These are phyloP conservation scores for Indri indri DNA, from an alignment of 2,113 vertebrate genomes.

Conservation along the genomic window DNA sequence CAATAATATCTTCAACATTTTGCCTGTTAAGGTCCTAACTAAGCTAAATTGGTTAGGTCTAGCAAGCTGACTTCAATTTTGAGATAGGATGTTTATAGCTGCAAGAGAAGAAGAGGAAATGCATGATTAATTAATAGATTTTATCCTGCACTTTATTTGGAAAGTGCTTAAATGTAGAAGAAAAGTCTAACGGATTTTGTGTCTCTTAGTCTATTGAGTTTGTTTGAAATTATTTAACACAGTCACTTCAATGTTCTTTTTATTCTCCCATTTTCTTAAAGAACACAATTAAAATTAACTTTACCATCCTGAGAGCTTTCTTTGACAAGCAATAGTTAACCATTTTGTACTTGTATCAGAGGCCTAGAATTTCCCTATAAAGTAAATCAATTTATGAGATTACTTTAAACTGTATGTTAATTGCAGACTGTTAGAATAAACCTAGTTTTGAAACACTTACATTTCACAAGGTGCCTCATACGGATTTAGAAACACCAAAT, in stretches of 20 bases:
- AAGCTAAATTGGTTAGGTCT: conserved; percentile 69
- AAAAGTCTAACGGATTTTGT: conserved; percentile 25
- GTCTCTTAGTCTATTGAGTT: not conserved
- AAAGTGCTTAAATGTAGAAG: conserved; percentile 41
- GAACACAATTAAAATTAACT: not conserved
- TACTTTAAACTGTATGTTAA: not conserved
- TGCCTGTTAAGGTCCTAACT: conserved; percentile 68
- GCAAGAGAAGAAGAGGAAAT: not conserved
- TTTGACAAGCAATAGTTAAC: not conserved
- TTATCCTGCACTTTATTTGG: conserved; percentile 59
- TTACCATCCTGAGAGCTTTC: not conserved
- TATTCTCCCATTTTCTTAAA: conserved; percentile 1
- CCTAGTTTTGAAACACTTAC: not conserved
- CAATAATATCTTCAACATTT: conserved; percentile 68
- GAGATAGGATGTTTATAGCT: conserved; percentile 70
- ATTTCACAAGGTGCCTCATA: not conserved
- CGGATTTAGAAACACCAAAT: conserved; percentile 3
- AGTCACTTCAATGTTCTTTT: not conserved
- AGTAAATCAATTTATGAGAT: not conserved
- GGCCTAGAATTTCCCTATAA: not conserved
- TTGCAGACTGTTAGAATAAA: not conserved
- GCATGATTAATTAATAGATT: conserved; percentile 55
- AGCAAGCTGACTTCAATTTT: conserved; percentile 75
- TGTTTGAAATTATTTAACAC: conserved; percentile 41
- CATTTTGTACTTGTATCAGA: not conserved